Evolutionary conservation across 2,888 invertebrate species (phyloP), one percentile per base, ranked within the genome.

Genomic region (Rhingia campestris): DNA sequence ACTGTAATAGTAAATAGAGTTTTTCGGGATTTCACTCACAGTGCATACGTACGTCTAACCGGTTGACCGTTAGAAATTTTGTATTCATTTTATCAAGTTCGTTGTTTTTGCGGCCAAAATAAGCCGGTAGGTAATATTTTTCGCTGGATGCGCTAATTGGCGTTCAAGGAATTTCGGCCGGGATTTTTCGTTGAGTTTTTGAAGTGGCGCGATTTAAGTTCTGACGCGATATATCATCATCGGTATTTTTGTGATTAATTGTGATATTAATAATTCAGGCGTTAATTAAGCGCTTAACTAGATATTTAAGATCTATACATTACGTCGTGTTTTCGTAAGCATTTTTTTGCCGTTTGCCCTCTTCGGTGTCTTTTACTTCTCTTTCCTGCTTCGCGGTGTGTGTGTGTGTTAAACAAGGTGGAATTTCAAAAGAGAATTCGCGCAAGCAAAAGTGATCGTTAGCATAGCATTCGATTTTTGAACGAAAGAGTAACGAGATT

Each of bases 181-280:
- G 43, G 37, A 54, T 54, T 63, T 63, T 45, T 66, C 22, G n/a
- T 54, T 64, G 39, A 10, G 14, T 41, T 64, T 64, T 58, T 33
- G 12, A 14, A 49, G 61, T 72, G 70, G 81, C 81, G 73, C 67
- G 54, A 53, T 14, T 75, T 58, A 32, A 35, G 33, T 75, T 58
- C 14, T 49, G 22, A 32, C 43, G 14, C 43, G 41, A 37, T 10
- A 56, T 6, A 37, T 73, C 58, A 73, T 64, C 56, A 81, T 66
- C 64, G 72, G 66, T 76, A 66, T 77, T 82, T 61, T 79, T 77
- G 79, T 82, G 79, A 82, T 82, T 72, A 63, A 64, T 82, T 82
- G 82, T 82, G 82, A 82, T 82, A 82, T 67, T 39, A 39, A 10
- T 39, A 9, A 76, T 70, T 66, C 35, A 56, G 56, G 56, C 59